Evolutionary conservation across 1,140 invertebrate genomes (phyloP), one percentile per base, ranked within the genome.

Genomic region (Drosophila tristis): DNA sequence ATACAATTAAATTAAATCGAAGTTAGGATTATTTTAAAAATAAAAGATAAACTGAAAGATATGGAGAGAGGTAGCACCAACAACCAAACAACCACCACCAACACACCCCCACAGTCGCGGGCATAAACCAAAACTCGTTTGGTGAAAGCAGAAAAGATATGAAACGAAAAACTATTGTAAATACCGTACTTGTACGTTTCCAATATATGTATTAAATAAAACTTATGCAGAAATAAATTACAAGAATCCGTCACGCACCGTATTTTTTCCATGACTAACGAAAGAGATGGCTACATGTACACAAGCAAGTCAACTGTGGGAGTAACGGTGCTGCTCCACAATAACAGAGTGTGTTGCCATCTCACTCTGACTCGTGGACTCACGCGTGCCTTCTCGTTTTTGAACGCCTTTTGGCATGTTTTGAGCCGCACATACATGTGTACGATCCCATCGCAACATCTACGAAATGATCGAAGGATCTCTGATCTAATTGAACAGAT

Each of bases 181-280:
- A 87, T 87, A 86, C 64, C 81, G 67, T 78, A 87, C 73, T 68
- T 86, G 84, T 78, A 86, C 57, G 82, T 87, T 87, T 80, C 62
- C 74, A 54, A 79, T 71, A 80, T 20, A 20, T 20, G 20, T 71
- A 80, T 80, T 74, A 86, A 86, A 39, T 39, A 80, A 72, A 67
- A 78, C 64, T 66, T 61, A 80, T 77, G 75, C 71, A 56, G 71
- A 76, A 56, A 67, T 25, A 9, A 68, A 57, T 57, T 68, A 68
- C 51, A 70, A 68, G 51, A 65, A 67, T 45, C 35, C 25, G 31
- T 9, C 7, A 5, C 4, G 4, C 0, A 11, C 4, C 35, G 11
- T 39, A 20, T 45, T 9, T 67, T 53, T 44, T 25, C 23, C 31
- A 64, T 29, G 65, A 53, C 9, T 43, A 67, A 53, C 6, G 26